phyloP scores from a whole-genome alignment of 2,888 invertebrate genomes.

The Bombylius major region DNA sequence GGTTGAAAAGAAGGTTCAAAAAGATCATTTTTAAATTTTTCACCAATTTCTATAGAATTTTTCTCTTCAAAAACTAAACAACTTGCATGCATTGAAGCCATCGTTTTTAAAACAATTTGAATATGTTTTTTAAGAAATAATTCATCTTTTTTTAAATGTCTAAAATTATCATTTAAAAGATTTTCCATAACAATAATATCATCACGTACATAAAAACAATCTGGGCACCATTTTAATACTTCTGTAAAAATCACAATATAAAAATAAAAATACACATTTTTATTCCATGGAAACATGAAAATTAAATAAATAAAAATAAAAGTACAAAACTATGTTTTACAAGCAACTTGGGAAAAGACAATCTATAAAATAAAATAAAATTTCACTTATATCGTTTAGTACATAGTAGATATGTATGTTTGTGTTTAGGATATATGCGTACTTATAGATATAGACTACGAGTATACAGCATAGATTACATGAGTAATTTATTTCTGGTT shows the following conservation, averaged over 20 bases:
- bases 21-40: constrained; percentile 2
- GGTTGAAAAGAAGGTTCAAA: constrained; percentile 8
- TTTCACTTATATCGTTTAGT: no score
- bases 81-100: constrained; percentile 27
- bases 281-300: no score
- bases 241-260: background rate
- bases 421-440: no score
- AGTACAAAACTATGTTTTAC: no score
- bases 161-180: constrained; percentile 12
- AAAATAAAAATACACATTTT: no score
- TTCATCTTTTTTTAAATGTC: constrained; percentile 7
- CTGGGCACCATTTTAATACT: constrained; percentile 23
- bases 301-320: no score
- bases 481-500: no score
- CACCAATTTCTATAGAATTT: constrained; percentile 4
- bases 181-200: constrained; percentile 27
- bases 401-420: no score
- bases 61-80: constrained; percentile 25
- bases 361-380: no score
- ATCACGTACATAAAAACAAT: constrained; percentile 22
- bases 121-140: constrained; percentile 21
- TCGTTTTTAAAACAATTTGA: constrained; percentile 19
- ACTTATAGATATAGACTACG: no score
- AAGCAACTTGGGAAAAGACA: no score
- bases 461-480: no score